Evolutionary conservation across 1,140 invertebrate genomes (phyloP), one percentile per base, ranked within the genome.

Genomic region (Drosophila sproati): DNA sequence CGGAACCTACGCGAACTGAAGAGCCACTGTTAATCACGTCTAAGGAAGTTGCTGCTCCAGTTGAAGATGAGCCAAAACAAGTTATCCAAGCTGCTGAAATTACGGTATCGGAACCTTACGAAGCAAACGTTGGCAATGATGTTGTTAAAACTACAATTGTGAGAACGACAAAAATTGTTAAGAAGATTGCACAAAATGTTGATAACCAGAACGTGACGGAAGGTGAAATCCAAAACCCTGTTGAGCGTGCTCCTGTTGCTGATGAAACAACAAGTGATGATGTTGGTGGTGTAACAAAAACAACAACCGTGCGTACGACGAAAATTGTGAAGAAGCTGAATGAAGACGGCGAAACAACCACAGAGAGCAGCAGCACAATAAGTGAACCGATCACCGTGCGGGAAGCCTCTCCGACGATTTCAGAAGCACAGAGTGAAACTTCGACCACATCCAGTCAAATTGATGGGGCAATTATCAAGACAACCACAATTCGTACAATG

Each of bases 391-490:
- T 89, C 5, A 89, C 78, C 5, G 78, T 90, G 8, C 81, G 85
- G 0, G 87, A 82, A 73, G 52, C 20, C 6, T 82, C 83, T 5
- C 89, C 89, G 60, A 70, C 80, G 2, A 77, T 83, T 59, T 86
- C 83, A 8, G 91, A 92, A 70, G 47, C 89, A 48, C 91, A 77
- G 2, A 91, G 79, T 52, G 91, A 92, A 60, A 57, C 78, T n/a
- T 91, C 87, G 52, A 92, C 85, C 0, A 79, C 87, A 72, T 91
- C 86, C n/a, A 92, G 87, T 51, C 91, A 92, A 78, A 50, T 89
- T 32, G 91, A 92, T 78, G 91, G 91, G 29, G 91, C 91, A 34
- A 92, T 92, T 29, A 92, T 92, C n/a, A 92, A 92, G 59, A 92
- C 91, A 37, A 92, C 91, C 8, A 92, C 91, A 8, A 91, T 92